A percentile compares a stretch with the other conserved stretches of the same genome.
Evolutionary conservation across 2,113 vertebrate species (phyloP).

Genomic region (Junco hyemalis): DNA sequence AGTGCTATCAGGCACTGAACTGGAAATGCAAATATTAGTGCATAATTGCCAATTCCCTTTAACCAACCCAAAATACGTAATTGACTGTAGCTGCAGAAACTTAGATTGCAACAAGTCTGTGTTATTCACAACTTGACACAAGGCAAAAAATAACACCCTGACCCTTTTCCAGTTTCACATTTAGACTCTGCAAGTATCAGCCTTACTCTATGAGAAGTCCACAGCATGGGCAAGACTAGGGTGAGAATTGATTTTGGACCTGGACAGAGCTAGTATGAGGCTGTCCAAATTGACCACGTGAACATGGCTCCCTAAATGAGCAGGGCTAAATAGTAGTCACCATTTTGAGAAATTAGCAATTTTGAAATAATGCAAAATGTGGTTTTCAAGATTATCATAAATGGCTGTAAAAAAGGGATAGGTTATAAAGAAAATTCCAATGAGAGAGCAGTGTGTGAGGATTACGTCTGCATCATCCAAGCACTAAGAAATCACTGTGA

Average conservation of each 20-base stretch:
- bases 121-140: neutral
- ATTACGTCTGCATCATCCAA: neutral
- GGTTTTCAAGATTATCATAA: neutral
- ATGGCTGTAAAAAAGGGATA: neutral
- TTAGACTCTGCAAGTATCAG: neutral
- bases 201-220: fast-evolving
- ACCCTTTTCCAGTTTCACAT: neutral
- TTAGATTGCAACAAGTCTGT: neutral
- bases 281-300: fast-evolving
- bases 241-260: neutral
- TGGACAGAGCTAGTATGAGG: neutral
- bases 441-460: neutral
- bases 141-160: neutral
- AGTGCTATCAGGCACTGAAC: neutral
- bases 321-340: neutral
- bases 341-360: neutral
- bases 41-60: neutral
- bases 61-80: neutral
- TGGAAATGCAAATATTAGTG: neutral
- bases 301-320: neutral
- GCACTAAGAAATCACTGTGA: neutral
- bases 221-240: neutral
- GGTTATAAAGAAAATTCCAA: neutral
- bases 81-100: neutral
- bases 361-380: neutral